Conservation (phyloP, 2,797 vertebrate species). For the Ispidina lecontei region DNA sequence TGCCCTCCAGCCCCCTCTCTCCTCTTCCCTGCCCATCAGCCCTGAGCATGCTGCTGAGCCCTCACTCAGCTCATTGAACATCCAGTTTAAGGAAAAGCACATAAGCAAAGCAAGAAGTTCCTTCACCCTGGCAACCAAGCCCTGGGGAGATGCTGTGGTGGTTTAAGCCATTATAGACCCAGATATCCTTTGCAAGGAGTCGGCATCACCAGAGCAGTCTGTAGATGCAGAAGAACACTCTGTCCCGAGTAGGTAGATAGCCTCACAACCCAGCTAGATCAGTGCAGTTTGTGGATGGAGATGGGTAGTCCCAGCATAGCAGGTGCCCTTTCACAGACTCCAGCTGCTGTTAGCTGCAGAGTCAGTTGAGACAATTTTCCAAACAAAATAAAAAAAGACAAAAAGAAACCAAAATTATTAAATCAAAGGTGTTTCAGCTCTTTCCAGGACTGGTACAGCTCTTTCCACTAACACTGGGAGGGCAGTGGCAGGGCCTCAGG, state of each 20-base stretch:
- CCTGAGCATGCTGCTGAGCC: fast-evolving
- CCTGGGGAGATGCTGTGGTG: fast-evolving
- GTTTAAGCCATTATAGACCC: neutral
- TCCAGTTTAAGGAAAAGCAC: neutral
- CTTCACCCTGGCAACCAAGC: neutral
- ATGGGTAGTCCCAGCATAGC: fast-evolving
- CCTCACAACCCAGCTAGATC: neutral
- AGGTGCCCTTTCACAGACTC: neutral
- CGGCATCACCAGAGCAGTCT: neutral
- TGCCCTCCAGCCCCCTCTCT: neutral
- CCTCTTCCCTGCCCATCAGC: neutral
- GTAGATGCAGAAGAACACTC: neutral
- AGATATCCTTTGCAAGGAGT: neutral
- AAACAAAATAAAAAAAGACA: neutral
- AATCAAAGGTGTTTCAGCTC: neutral
- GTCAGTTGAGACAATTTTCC: fast-evolving
- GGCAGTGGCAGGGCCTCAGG: fast-evolving
- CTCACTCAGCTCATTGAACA: neutral
- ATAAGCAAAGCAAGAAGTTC: neutral
- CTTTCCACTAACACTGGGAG: neutral
- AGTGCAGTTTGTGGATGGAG: neutral
- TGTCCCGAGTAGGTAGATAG: fast-evolving
- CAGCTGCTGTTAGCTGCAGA: neutral
- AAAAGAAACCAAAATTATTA: neutral
- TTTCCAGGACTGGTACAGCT: neutral